Evolutionary conservation across 30 jellyfish, hydroid and myxozoan species (phyloP), one percentile per base, ranked within the genome.

Genomic region (Cassiopea xamachana): DNA sequence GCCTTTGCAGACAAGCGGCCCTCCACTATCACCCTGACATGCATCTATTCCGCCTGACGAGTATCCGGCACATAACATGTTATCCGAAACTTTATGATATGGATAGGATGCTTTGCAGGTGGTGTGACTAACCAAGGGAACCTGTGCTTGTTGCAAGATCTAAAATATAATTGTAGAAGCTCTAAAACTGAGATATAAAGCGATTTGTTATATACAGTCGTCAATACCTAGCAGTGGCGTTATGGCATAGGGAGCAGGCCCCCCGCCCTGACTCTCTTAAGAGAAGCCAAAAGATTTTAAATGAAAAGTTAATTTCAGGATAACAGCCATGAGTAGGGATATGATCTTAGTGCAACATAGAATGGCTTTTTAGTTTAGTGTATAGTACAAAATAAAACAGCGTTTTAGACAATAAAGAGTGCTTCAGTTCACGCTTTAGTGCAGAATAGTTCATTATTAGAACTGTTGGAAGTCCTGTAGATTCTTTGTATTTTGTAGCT

Each of bases 21-120:
- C 98, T 44, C 99, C 99, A 44, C 97, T 81, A 89, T 96, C 99
- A 7, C 99, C 99, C 48, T 96, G 98, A 86, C 99, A 96, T 3
- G 98, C 69, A 47, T 93, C 99, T 64, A 96, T 92, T 2, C 94
- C 94, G 3, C 99, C 99, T 68, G 86, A 68, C 44, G 98, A 89
- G 46, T 96, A 89, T 1, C 98, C 99, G 58, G 99, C 98, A 75
- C 99, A 96, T 18, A 96, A 51, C 99, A 96, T 96, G 80, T 82
- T 86, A 14, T 60, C 48, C 4, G 98, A 77, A 7, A 96, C 75
- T 83, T 48, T 60, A 79, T 83, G 92, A 44, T 81, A 75, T 39
- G 75, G 75, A 88, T 79, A 85, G 0, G 98, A 94, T 2, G 83
- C 77, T 58, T 89, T 45, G 92, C 99, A 96, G 8, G 73, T 75